Evolutionary conservation across 2,113 vertebrate species (phyloP).

Genomic region (Burhinus bistriatus): DNA sequence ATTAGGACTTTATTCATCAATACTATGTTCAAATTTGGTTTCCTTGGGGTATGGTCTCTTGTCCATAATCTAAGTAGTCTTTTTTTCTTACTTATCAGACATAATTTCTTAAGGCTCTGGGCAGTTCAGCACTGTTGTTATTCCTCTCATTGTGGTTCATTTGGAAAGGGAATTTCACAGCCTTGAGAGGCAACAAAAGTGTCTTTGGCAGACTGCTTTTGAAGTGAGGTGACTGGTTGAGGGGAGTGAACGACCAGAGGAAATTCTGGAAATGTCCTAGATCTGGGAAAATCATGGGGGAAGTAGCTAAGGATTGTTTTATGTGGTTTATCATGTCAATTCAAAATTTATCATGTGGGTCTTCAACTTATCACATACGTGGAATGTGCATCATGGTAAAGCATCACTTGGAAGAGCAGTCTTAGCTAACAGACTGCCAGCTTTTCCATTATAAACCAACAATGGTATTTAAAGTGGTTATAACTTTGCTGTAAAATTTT

Average conservation of each 20-base stretch:
- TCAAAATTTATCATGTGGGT: neutral
- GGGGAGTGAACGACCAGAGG: neutral
- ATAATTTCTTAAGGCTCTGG: neutral
- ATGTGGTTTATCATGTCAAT: neutral
- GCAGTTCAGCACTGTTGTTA: neutral
- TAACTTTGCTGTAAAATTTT: conserved; percentile 46
- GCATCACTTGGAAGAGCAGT: neutral
- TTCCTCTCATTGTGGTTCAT: neutral
- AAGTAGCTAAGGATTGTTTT: neutral
- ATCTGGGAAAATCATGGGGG: neutral
- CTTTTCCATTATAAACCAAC: conserved; percentile 26
- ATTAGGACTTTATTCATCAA: neutral
- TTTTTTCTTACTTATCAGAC: no score
- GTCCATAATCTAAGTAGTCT: neutral
- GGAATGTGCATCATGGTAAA: neutral
- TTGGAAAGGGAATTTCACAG: neutral
- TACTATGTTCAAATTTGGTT: neutral
- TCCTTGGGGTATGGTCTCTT: neutral
- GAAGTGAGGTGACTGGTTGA: neutral
- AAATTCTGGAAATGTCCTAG: neutral
- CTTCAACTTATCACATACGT: neutral
- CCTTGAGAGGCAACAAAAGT: neutral
- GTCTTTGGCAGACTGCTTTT: neutral
- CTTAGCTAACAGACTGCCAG: neutral
- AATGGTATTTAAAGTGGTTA: conserved; percentile 27